phyloP scores from a whole-genome alignment of 2,797 vertebrate species.

The Peromyscus melanophrys region DNA sequence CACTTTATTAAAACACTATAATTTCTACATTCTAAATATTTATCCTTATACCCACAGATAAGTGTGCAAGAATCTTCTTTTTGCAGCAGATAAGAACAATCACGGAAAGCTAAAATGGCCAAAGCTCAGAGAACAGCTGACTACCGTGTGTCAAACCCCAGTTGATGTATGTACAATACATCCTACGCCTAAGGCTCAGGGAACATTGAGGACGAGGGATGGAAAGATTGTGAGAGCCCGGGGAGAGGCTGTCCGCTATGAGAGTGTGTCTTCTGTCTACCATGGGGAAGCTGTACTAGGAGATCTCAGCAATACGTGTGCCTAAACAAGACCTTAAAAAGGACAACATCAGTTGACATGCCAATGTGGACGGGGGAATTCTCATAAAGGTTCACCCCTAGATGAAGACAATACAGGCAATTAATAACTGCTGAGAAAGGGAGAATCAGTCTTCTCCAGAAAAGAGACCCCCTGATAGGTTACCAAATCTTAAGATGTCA shows the following conservation, averaged over 20 bases:
- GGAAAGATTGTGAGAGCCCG: background rate
- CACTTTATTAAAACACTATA: too few relatives aligned
- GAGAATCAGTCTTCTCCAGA: background rate
- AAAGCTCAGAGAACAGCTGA: background rate
- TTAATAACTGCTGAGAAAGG: background rate
- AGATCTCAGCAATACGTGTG: background rate
- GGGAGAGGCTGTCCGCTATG: background rate
- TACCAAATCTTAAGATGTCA: background rate
- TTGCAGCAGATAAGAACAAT: background rate
- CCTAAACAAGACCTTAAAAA: background rate
- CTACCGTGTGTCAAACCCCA: background rate
- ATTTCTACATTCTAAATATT: background rate
- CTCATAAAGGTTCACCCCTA: background rate
- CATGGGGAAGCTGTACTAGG: background rate
- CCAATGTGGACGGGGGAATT: background rate
- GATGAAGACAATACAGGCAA: background rate
- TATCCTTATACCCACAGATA: background rate
- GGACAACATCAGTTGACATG: background rate
- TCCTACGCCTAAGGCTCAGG: background rate
- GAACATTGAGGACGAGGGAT: background rate
- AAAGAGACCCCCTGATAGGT: background rate
- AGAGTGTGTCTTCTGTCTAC: background rate
- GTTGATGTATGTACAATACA: background rate
- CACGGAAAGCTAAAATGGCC: background rate
- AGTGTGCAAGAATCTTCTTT: background rate